Conservation (phyloP, 1,140 invertebrate species). For the Telenomus remus region DNA sequence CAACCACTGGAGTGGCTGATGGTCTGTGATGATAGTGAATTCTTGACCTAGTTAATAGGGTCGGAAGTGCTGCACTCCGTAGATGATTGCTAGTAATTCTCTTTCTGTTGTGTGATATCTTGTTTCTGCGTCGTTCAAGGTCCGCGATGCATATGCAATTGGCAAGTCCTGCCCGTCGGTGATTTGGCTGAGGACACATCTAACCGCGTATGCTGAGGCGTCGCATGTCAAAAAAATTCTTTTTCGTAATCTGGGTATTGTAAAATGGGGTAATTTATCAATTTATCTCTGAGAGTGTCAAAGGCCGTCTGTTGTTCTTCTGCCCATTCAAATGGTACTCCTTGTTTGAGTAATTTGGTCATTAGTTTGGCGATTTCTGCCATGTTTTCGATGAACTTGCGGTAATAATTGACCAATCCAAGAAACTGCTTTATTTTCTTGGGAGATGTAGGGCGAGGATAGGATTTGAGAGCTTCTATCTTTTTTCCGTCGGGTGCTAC, state of each 20-base stretch:
- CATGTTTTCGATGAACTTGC: slow-evolving; percentile 7
- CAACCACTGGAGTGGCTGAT: slow-evolving; percentile 5
- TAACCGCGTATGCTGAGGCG: too few relatives aligned
- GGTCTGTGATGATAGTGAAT: slow-evolving; percentile 11
- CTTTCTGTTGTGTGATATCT: slow-evolving; percentile 12
- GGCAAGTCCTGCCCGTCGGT: slow-evolving; percentile 10
- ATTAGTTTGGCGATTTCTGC: slow-evolving; percentile 3
- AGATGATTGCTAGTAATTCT: slow-evolving; percentile 6
- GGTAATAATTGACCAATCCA: neutral
- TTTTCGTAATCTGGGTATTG: slow-evolving; percentile 10
- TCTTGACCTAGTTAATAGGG: slow-evolving; percentile 7
- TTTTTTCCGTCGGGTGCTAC: neutral
- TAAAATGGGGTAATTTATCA: slow-evolving; percentile 9
- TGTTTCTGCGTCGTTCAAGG: slow-evolving; percentile 5
- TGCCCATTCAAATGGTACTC: slow-evolving; percentile 1
- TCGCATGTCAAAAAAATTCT: neutral
- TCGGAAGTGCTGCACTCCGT: neutral
- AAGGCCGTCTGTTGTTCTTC: neutral
- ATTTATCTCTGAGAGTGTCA: neutral
- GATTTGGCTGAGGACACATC: too few relatives aligned
- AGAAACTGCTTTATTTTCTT: slow-evolving; percentile 9
- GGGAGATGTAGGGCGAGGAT: neutral
- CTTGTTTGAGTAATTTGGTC: slow-evolving; percentile 4
- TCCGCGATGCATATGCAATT: neutral
- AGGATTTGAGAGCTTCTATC: slow-evolving; percentile 6